phyloP scores from a whole-genome alignment of 2,113 vertebrate genomes.

The Phycodurus eques region DNA sequence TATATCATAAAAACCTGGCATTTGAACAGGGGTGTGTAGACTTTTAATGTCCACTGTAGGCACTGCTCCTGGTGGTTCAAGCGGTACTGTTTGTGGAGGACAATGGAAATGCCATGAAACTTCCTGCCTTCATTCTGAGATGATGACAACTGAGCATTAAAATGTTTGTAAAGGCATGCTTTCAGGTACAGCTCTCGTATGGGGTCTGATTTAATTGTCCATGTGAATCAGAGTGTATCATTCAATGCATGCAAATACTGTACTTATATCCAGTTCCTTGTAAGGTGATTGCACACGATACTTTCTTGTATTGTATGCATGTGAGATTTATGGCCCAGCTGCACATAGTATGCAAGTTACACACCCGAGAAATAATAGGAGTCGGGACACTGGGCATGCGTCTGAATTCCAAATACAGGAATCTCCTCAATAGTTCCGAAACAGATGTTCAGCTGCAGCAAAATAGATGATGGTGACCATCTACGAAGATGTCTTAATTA shows the following conservation, averaged over 20 bases:
- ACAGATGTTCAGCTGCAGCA: constrained; percentile 1
- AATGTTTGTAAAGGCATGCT: neutral
- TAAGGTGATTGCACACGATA: neutral
- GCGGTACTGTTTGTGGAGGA: neutral
- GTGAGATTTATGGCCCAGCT: neutral
- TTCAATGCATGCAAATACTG: neutral
- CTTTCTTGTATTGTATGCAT: neutral
- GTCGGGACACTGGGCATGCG: neutral
- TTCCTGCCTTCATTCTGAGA: neutral
- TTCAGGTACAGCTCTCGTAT: neutral
- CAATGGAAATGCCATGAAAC: neutral
- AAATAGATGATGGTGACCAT: neutral
- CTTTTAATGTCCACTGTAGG: neutral
- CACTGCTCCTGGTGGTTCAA: neutral
- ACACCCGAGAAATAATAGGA: neutral
- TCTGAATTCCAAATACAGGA: neutral
- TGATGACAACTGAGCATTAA: neutral
- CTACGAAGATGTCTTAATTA: neutral
- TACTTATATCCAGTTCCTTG: neutral
- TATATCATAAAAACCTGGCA: neutral
- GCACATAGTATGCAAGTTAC: neutral
- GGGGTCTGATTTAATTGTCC: neutral
- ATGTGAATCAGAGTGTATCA: neutral
- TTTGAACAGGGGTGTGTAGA: neutral
- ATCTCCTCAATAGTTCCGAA: neutral